Conservation (phyloP, 1,140 invertebrate genomes). For the Triops cancriformis region DNA sequence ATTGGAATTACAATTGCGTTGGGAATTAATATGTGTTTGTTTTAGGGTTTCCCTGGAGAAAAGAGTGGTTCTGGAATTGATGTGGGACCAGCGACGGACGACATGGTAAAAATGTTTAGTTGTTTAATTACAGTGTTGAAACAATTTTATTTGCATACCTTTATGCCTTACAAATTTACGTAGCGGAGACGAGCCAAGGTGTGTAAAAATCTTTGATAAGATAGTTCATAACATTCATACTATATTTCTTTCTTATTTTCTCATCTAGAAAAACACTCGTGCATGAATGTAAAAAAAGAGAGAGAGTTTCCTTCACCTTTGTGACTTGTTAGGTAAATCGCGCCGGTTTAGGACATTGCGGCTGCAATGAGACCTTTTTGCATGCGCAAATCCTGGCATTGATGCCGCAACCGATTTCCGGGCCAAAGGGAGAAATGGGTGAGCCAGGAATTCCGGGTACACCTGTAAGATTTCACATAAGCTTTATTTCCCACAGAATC, state of each 20-base stretch:
- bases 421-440: constrained; percentile 23
- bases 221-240: constrained; percentile 2
- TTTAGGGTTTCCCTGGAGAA: background rate
- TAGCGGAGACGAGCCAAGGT: constrained; percentile 21
- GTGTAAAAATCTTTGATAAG: constrained; percentile 22
- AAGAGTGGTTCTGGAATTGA: background rate
- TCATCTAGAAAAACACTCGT: background rate
- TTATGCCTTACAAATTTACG: constrained; percentile 31
- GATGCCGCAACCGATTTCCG: constrained; percentile 21
- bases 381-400: constrained; percentile 15
- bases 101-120: background rate
- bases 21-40: background rate
- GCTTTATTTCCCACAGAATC: background rate
- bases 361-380: constrained; percentile 28
- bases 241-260: background rate
- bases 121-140: constrained; percentile 28
- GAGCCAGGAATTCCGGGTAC: constrained; percentile 23
- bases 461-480: constrained; percentile 2
- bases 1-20: no score
- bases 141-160: constrained; percentile 32
- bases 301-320: no score
- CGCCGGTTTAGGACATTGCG: constrained; percentile 19
- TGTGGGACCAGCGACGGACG: background rate
- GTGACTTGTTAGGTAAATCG: constrained; percentile 25
- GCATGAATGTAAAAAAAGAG: no score